A percentile compares a stretch with the other conserved stretches of the same genome.
These are phyloP conservation scores for Rousettus madagascariensis DNA, from an alignment of 2,797 vertebrate genomes.

Conservation along the genomic window DNA sequence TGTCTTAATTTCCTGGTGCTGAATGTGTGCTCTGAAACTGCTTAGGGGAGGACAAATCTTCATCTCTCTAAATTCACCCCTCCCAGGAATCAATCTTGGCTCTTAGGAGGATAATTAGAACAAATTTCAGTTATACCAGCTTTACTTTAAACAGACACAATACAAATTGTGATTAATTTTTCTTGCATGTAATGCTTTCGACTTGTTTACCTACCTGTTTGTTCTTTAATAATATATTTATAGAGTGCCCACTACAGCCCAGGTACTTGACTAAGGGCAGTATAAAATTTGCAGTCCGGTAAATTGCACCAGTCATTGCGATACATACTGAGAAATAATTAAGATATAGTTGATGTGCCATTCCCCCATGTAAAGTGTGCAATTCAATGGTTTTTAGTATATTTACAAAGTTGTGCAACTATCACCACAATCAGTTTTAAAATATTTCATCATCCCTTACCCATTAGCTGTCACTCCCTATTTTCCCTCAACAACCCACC, in stretches of 20 bases:
- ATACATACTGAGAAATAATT: background rate
- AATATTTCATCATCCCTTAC: background rate
- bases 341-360: background rate
- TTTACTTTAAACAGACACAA: background rate
- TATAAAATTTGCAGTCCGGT: background rate
- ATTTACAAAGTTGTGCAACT: background rate
- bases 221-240: background rate
- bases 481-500: background rate
- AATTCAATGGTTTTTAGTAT: background rate
- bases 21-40: background rate
- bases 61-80: background rate
- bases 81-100: background rate
- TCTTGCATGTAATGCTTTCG: background rate
- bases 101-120: background rate
- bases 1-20: background rate
- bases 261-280: background rate
- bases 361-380: background rate
- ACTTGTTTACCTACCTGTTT: background rate
- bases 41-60: background rate
- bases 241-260: background rate
- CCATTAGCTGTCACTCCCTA: background rate
- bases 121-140: background rate
- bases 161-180: background rate
- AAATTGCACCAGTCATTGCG: background rate
- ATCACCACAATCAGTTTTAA: background rate